Evolutionary conservation across 2,113 vertebrate species (phyloP).

Genomic region (Rallus limicola): DNA sequence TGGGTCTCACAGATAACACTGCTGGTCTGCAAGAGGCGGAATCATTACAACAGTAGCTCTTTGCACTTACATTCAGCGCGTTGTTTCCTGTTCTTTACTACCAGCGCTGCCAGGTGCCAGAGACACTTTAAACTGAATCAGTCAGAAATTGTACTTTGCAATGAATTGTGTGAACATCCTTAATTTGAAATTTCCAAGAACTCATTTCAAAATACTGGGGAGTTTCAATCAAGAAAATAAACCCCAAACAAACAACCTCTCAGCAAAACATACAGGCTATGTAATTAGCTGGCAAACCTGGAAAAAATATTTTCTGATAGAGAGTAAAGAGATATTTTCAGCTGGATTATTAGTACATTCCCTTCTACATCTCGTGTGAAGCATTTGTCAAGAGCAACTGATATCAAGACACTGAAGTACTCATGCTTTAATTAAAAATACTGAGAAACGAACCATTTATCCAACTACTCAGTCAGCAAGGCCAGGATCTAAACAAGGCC

Average conservation of each 20-base stretch:
- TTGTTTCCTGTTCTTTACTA: conserved; percentile 66
- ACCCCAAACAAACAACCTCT: neutral
- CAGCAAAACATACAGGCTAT: neutral
- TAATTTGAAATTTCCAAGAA: conserved; percentile 41
- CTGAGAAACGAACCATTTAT: neutral
- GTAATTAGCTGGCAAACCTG: neutral
- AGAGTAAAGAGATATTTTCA: neutral
- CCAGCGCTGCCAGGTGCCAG: conserved; percentile 47
- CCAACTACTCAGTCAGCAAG: neutral
- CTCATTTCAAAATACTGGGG: conserved; percentile 17
- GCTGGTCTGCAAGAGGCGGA: neutral
- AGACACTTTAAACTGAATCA: conserved; percentile 51
- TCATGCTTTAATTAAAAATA: conserved; percentile 1
- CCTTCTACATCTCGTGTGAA: neutral
- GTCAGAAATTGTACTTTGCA: neutral
- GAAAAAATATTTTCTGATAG: neutral
- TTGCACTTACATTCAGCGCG: conserved; percentile 47
- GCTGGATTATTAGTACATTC: neutral
- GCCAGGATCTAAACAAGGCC: conserved; percentile 27
- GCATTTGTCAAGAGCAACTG: neutral
- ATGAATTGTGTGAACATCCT: conserved; percentile 61
- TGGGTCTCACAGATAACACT: conserved; percentile 53
- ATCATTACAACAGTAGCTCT: conserved; percentile 43
- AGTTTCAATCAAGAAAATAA: neutral
- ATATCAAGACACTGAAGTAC: neutral